Evolutionary conservation across 2,797 vertebrate species (phyloP), one percentile per base, ranked within the genome.

Genomic region (Smutsia gigantea): DNA sequence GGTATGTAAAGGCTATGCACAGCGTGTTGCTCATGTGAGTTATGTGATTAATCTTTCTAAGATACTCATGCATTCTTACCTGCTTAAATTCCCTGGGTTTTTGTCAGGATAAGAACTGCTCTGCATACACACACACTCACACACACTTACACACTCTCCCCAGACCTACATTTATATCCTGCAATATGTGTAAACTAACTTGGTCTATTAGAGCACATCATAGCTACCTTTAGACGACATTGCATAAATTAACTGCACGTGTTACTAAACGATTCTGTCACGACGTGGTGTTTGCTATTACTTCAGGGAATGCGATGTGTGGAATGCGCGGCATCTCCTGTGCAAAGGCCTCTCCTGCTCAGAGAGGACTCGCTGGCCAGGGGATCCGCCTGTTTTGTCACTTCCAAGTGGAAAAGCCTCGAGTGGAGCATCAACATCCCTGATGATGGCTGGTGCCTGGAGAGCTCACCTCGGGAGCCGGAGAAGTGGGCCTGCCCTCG

Each of bases 41-140:
- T 39, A 21, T 11, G 11, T 5, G 4, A 61, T 29, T 49, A 13
- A 49, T 68, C 34, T 75, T n/a, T 42, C 10, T 39, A 15, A 68
- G 37, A 49, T 1, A n/a, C 1, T 4, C 4, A 11, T 27, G 15
- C 27, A 11, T 61, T 86, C 46, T 14, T 17, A 51, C 53, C 74
- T 61, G 27, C 39, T 23, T 12, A 11, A 37, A 59, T 49, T 72
- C 39, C 51, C 13, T 25, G 5, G 25, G 34, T 29, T 29, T 63
- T 49, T 42, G 31, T 69, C 7, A 39, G 18, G 31, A 18, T 86
- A 37, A 51, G 68, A 25, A 25, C 8, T 42, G 34, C 71, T 55
- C 1, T 17, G 14, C 49, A 23, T 4, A 2, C 29, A 25, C 5
- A 34, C 8, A 34, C 4, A 7, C 15, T 29, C 18, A 25, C 19